phyloP scores from a whole-genome alignment of 2,797 vertebrate species.

The Linurgus olivaceus region DNA sequence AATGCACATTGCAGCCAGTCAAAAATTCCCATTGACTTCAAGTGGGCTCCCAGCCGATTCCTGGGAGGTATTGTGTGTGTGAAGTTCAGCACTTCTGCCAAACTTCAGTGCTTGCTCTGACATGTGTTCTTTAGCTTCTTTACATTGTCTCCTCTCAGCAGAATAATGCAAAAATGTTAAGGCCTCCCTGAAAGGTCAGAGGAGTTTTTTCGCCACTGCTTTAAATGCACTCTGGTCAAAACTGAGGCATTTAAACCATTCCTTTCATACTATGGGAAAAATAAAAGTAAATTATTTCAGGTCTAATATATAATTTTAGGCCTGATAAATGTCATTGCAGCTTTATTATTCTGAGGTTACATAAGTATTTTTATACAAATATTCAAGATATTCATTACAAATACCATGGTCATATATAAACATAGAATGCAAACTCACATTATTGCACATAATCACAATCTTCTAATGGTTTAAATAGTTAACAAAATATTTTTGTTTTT shows the following conservation, averaged over 20 bases:
- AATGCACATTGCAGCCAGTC: neutral
- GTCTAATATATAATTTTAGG: neutral
- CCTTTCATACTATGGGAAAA: neutral
- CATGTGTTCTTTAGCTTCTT: neutral
- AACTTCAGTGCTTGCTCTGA: neutral
- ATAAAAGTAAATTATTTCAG: neutral
- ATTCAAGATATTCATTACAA: neutral
- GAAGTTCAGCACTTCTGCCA: conserved; percentile 29
- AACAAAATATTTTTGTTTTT: neutral
- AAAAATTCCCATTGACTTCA: conserved; percentile 44
- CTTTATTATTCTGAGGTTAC: neutral
- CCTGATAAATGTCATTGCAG: neutral
- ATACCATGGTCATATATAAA: neutral
- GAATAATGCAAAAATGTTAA: neutral
- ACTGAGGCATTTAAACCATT: neutral
- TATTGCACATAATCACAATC: neutral
- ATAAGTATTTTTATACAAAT: neutral
- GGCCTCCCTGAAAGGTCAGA: neutral
- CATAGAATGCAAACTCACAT: neutral
- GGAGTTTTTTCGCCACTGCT: neutral
- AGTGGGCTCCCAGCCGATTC: neutral
- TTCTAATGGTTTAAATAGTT: neutral
- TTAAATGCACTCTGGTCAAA: neutral
- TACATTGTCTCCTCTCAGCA: neutral
- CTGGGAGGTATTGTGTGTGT: conserved; percentile 37